Percentiles rank a stretch among this genome's conserved stretches.
phyloP scores from a whole-genome alignment of 2,888 invertebrate species.

The Eumerus sabulonum region DNA sequence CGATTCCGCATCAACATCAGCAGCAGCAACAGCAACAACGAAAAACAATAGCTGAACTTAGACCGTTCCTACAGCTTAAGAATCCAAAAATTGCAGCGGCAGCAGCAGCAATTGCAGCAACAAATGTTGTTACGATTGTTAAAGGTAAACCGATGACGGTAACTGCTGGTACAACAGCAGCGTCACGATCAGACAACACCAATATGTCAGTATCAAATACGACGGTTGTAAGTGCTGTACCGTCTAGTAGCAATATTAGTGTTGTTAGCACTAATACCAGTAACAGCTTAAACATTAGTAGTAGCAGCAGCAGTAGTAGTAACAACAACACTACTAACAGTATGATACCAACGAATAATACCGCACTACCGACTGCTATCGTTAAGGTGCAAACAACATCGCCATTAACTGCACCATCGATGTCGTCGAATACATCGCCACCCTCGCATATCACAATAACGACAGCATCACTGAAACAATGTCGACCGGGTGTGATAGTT shows the following conservation, averaged over 20 bases:
- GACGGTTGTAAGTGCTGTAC: slow-evolving; percentile 43
- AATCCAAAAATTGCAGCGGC: slow-evolving; percentile 73
- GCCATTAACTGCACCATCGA: slow-evolving; percentile 61
- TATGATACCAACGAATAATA: slow-evolving; percentile 59
- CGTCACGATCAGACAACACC: slow-evolving; percentile 45
- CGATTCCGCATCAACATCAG: slow-evolving; percentile 65
- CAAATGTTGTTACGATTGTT: slow-evolving; percentile 73
- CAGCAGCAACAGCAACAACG: slow-evolving; percentile 76
- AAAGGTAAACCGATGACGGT: slow-evolving; percentile 43
- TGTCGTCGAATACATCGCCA: slow-evolving; percentile 56
- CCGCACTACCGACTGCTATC: slow-evolving; percentile 74
- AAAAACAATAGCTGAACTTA: slow-evolving; percentile 81
- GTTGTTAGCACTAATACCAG: slow-evolving; percentile 49
- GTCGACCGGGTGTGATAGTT: slow-evolving; percentile 94
- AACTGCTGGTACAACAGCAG: slow-evolving; percentile 69
- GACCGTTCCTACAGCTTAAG: slow-evolving; percentile 83
- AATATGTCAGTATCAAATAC: slow-evolving; percentile 36
- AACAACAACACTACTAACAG: slow-evolving; percentile 63
- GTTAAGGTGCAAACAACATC: slow-evolving; percentile 75
- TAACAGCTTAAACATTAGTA: slow-evolving; percentile 48
- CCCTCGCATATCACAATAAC: slow-evolving; percentile 76
- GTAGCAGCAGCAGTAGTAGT: slow-evolving; percentile 58
- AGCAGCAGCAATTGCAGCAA: slow-evolving; percentile 72
- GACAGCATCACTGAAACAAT: slow-evolving; percentile 81
- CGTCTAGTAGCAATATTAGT: slow-evolving; percentile 54